These are phyloP conservation scores for Oreohelix idahoensis DNA, from an alignment of 1,140 invertebrate genomes.

Conservation along the genomic window DNA sequence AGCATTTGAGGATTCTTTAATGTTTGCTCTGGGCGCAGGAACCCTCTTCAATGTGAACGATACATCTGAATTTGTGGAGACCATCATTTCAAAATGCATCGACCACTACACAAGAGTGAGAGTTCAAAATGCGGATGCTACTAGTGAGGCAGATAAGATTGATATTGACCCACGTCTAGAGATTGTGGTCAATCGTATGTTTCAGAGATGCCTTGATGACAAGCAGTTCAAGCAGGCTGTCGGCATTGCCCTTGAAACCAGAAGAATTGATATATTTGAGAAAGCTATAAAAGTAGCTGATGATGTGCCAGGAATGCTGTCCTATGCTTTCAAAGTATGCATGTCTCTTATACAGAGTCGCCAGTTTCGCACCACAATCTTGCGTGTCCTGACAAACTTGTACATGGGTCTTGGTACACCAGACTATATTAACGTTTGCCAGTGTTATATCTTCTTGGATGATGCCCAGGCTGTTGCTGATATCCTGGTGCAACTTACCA, in stretches of 20 bases:
- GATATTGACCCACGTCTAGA: slow-evolving; percentile 90
- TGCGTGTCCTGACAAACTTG: slow-evolving; percentile 89
- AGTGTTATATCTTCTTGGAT: slow-evolving; percentile 96
- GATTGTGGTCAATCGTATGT: slow-evolving; percentile 96
- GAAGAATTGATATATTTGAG: slow-evolving; percentile 96
- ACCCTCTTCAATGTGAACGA: slow-evolving; percentile 94
- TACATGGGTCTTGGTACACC: slow-evolving; percentile 89
- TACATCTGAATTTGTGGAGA: slow-evolving; percentile 95
- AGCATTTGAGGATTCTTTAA: slow-evolving; percentile 94
- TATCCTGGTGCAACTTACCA: slow-evolving; percentile 89
- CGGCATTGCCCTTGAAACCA: slow-evolving; percentile 94
- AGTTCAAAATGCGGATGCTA: slow-evolving; percentile 76
- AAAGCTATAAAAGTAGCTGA: slow-evolving; percentile 90
- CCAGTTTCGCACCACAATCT: slow-evolving; percentile 90
- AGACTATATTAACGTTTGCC: slow-evolving; percentile 93
- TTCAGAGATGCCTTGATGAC: slow-evolving; percentile 94
- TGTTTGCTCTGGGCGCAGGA: slow-evolving; percentile 93
- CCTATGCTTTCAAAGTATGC: slow-evolving; percentile 94
- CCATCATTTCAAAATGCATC: slow-evolving; percentile 95
- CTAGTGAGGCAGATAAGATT: slow-evolving; percentile 77
- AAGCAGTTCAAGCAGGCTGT: slow-evolving; percentile 88
- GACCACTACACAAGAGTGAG: slow-evolving; percentile 94
- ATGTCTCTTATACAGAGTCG: slow-evolving; percentile 96
- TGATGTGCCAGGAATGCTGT: slow-evolving; percentile 90
- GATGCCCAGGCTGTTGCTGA: slow-evolving; percentile 92